Conservation (phyloP, 1,140 invertebrate genomes). For the Homalodisca vitripennis region DNA sequence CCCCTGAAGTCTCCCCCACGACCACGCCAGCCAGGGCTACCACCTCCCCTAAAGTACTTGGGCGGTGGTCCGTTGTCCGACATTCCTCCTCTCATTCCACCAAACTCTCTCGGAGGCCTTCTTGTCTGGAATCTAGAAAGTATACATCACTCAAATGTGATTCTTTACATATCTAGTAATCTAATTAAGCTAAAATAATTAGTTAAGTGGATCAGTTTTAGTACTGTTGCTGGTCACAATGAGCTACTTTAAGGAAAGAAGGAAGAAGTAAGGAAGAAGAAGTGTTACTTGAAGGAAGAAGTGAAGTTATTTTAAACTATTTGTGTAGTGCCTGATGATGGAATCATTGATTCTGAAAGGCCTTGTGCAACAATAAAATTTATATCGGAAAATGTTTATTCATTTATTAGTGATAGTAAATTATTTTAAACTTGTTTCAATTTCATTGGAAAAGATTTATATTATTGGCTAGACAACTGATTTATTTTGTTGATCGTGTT, state of each 20-base stretch:
- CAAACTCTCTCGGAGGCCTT: constrained; percentile 25
- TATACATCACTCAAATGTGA: too few species aligned
- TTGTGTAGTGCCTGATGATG: too few species aligned
- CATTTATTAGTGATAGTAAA: too few species aligned
- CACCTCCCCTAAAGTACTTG: constrained; percentile 45
- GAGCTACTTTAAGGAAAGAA: neutral
- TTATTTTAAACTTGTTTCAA: too few species aligned
- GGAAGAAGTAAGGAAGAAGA: neutral
- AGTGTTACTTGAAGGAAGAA: too few species aligned
- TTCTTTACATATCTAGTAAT: neutral
- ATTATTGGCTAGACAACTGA: too few species aligned
- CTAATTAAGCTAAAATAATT: neutral
- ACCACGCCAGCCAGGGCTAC: constrained; percentile 42
- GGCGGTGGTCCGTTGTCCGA: constrained; percentile 32
- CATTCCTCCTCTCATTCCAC: constrained; percentile 14
- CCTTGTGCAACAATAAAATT: too few species aligned
- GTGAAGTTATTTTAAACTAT: too few species aligned
- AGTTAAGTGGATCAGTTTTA: neutral
- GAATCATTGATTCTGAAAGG: too few species aligned
- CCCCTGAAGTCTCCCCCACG: constrained; percentile 43
- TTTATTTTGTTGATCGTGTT: too few species aligned
- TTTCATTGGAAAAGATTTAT: too few species aligned
- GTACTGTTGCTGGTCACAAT: neutral
- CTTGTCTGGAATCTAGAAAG: constrained; percentile 22
- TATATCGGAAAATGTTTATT: too few species aligned